phyloP scores from a whole-genome alignment of 1,140 invertebrate genomes.

The Pantala flavescens region DNA sequence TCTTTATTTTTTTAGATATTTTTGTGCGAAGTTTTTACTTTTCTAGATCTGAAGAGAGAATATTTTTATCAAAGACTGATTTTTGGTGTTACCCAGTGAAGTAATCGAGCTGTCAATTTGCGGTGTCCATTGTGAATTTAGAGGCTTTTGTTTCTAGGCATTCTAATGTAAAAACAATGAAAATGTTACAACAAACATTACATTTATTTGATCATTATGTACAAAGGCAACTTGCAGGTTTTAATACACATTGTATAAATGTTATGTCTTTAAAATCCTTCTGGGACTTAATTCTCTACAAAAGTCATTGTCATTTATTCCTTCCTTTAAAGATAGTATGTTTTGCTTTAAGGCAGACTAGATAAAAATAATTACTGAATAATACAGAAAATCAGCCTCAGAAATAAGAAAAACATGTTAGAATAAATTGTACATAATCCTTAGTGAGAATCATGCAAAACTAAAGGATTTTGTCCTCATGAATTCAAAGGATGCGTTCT shows the following conservation, averaged over 20 bases:
- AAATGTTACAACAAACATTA: conserved; percentile 10
- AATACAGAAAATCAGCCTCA: not conserved
- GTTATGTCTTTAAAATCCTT: not conserved
- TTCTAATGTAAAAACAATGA: not conserved
- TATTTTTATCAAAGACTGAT: conserved; percentile 2
- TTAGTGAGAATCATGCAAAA: too few relatives aligned
- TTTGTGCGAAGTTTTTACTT: not conserved
- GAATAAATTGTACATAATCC: too few relatives aligned
- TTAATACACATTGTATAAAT: conserved; percentile 11
- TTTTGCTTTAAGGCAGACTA: not conserved
- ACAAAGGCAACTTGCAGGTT: conserved; percentile 8
- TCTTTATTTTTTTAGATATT: not conserved
- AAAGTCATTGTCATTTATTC: not conserved
- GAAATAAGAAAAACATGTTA: not conserved
- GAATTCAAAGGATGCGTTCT: too few relatives aligned
- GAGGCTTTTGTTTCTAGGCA: not conserved
- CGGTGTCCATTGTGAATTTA: too few relatives aligned
- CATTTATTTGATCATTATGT: conserved; percentile 6
- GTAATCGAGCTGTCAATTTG: not conserved
- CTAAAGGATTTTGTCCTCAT: too few relatives aligned
- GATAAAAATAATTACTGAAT: not conserved
- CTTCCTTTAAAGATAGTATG: not conserved
- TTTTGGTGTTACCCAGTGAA: not conserved
- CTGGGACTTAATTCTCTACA: conserved; percentile 5
- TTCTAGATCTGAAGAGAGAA: not conserved